These are phyloP conservation scores for Otocyon megalotis DNA, from an alignment of 2,113 vertebrate genomes.

Conservation along the genomic window DNA sequence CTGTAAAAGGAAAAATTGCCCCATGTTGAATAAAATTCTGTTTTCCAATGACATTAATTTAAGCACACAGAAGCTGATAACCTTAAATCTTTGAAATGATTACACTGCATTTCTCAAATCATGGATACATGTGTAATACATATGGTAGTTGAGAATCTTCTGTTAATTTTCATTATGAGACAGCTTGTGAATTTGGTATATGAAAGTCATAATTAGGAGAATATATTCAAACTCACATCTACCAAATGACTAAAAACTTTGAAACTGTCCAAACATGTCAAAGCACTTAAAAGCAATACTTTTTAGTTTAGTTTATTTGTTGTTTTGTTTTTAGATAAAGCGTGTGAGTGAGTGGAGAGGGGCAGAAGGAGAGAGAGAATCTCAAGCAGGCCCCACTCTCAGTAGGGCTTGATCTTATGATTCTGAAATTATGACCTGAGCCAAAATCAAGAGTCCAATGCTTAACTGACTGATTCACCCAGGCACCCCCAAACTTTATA, in stretches of 20 bases:
- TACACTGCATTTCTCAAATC: not conserved
- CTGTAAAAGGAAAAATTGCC: not conserved
- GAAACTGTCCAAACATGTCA: not conserved
- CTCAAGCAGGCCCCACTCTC: not conserved
- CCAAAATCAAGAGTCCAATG: not conserved
- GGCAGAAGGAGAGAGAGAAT: not conserved
- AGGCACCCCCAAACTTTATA: not conserved
- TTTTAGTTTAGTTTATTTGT: not conserved
- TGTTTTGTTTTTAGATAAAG: not conserved
- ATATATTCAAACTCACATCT: not conserved
- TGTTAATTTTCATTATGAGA: constrained; percentile 42
- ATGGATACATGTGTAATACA: not conserved
- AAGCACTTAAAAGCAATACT: constrained; percentile 9
- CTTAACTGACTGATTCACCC: not conserved
- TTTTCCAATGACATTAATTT: not conserved
- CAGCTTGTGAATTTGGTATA: constrained; percentile 9
- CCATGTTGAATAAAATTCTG: constrained; percentile 26
- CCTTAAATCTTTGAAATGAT: not conserved
- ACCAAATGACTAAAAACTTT: constrained; percentile 15
- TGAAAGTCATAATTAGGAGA: not conserved
- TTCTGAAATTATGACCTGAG: not conserved
- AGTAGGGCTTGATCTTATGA: not conserved
- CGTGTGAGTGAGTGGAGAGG: not conserved
- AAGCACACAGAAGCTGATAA: not conserved
- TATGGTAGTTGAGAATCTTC: not conserved